Evolutionary conservation across 2,113 vertebrate genomes (phyloP).

Genomic region (Pseudonaja textilis): DNA sequence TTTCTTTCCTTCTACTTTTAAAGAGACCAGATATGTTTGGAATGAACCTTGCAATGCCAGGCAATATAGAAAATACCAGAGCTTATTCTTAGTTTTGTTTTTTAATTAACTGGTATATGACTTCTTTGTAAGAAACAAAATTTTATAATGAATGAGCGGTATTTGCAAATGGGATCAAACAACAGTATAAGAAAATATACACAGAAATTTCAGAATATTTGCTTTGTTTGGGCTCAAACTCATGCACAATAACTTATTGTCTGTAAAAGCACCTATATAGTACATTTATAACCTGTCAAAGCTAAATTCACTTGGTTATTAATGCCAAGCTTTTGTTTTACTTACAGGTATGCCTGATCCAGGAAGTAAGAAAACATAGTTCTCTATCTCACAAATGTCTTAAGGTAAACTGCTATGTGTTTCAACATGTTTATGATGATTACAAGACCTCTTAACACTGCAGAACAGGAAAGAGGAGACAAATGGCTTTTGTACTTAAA

Average conservation of each 20-base stretch:
- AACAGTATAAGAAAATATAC: not conserved
- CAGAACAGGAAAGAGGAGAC: constrained; percentile 47
- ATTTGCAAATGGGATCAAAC: constrained; percentile 10
- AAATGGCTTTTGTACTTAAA: constrained; percentile 32
- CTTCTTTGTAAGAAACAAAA: not conserved
- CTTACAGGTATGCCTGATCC: constrained; percentile 62
- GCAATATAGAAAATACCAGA: not conserved
- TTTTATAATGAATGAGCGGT: not conserved
- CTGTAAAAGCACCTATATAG: rapidly evolving
- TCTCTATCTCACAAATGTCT: constrained; percentile 73
- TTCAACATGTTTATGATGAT: constrained; percentile 76
- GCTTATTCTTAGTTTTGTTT: constrained; percentile 8
- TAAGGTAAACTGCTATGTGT: constrained; percentile 73
- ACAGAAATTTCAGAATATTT: constrained; percentile 1
- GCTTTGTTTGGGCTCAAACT: constrained; percentile 5
- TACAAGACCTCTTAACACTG: constrained; percentile 75
- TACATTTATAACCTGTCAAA: not conserved
- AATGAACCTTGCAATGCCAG: not conserved
- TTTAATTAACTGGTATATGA: constrained; percentile 2
- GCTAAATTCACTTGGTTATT: not conserved
- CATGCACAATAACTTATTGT: not conserved
- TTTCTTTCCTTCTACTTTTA: not conserved
- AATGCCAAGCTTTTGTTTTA: constrained; percentile 67
- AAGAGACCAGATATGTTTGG: not conserved
- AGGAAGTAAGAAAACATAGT: constrained; percentile 71